Evolutionary conservation across 2,113 vertebrate genomes (phyloP).

Genomic region (Dunckerocampus dactyliophorus): DNA sequence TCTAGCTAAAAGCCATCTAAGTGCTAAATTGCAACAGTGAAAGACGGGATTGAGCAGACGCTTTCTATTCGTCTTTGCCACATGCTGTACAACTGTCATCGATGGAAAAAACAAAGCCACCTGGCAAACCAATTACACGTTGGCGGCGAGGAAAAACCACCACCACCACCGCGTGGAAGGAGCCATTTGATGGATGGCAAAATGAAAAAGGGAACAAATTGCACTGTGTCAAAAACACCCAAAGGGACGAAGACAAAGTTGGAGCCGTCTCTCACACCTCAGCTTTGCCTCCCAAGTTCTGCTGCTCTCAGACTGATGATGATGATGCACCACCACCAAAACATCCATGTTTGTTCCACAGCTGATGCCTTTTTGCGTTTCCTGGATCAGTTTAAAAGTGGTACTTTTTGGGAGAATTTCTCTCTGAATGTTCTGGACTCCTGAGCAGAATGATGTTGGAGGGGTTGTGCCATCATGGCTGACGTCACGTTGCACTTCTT

Average conservation of each 20-base stretch:
- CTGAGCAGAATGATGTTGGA: too few relatives aligned
- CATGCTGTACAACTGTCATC: slow-evolving; percentile 43
- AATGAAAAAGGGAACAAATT: slow-evolving; percentile 61
- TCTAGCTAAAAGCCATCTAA: too few relatives aligned
- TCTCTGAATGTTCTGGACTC: too few relatives aligned
- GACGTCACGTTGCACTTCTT: too few relatives aligned
- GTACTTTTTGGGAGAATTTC: too few relatives aligned
- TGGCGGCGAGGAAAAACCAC: slow-evolving; percentile 13
- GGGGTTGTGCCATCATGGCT: too few relatives aligned
- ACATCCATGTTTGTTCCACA: too few relatives aligned
- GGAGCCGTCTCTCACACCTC: slow-evolving; percentile 22
- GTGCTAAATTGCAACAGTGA: slow-evolving; percentile 24
- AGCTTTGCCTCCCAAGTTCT: slow-evolving; percentile 23
- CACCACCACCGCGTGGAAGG: slow-evolving; percentile 17
- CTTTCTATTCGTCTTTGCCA: slow-evolving; percentile 53
- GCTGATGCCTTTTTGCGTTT: too few relatives aligned
- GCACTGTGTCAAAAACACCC: slow-evolving; percentile 42
- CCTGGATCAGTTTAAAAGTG: too few relatives aligned
- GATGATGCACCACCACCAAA: too few relatives aligned
- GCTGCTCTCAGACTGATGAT: slow-evolving; percentile 30
- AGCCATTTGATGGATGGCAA: slow-evolving; percentile 58
- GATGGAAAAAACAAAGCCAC: slow-evolving; percentile 28
- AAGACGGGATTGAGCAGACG: slow-evolving; percentile 35
- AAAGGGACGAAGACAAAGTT: slow-evolving; percentile 24
- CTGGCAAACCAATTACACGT: slow-evolving; percentile 56